phyloP scores from a whole-genome alignment of 2,888 invertebrate species.

The Phyto melanocephala region DNA sequence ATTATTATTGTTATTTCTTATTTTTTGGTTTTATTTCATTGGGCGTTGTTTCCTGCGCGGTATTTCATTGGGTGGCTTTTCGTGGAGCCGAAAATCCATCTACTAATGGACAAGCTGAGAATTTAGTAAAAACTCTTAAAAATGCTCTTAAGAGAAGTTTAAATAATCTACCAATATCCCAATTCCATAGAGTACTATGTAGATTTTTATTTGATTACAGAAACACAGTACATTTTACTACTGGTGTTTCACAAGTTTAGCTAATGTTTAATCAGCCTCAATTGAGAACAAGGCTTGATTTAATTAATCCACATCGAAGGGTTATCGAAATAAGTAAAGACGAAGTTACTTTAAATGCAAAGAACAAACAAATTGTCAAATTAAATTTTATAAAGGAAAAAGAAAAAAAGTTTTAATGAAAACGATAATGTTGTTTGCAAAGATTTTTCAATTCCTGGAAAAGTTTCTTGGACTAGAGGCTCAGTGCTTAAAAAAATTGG shows the following conservation, averaged over 20 bases:
- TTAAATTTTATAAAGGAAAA: slow-evolving; percentile 16
- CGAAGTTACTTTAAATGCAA: no score
- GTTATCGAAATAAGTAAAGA: no score
- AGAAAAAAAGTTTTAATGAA: slow-evolving; percentile 9
- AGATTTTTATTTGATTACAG: no score
- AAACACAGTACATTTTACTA: slow-evolving; percentile 53
- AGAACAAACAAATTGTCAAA: slow-evolving; percentile 23
- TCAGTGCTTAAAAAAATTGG: slow-evolving; percentile 11
- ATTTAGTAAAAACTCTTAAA: slow-evolving; percentile 61
- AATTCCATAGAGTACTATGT: slow-evolving; percentile 49
- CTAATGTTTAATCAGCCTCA: not conserved
- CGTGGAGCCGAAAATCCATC: slow-evolving; percentile 59
- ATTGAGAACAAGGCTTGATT: slow-evolving; percentile 12
- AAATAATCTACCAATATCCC: slow-evolving; percentile 17
- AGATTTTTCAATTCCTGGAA: slow-evolving; percentile 8
- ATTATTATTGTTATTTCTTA: no score
- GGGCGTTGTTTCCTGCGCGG: no score
- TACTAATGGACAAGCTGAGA: no score
- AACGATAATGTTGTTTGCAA: no score
- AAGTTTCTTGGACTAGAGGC: not conserved
- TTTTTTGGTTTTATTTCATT: no score
- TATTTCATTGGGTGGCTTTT: no score
- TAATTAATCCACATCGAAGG: slow-evolving; percentile 18
- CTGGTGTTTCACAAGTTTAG: slow-evolving; percentile 31
- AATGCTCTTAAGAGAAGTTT: slow-evolving; percentile 36